Conservation (phyloP, 2,888 invertebrate genomes). For the Blera fallax region DNA sequence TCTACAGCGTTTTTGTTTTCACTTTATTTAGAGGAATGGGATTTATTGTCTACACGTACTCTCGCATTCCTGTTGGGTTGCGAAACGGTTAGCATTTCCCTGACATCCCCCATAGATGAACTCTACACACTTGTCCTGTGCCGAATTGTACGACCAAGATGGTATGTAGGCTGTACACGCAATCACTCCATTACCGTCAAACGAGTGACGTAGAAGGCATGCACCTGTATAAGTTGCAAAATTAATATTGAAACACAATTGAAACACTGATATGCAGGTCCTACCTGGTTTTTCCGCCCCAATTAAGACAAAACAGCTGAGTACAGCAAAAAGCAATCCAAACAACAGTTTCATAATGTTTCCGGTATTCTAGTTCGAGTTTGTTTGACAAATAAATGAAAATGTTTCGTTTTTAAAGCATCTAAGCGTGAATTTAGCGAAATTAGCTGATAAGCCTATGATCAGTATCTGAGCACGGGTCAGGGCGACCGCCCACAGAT, state of each 20-base stretch:
- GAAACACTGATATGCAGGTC: background rate
- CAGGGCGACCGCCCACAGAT: background rate
- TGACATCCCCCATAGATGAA: slow-evolving; percentile 90
- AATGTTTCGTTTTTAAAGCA: background rate
- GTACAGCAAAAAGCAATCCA: slow-evolving; percentile 22
- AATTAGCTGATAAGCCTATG: background rate
- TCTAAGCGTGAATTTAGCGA: background rate
- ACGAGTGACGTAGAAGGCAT: slow-evolving; percentile 18
- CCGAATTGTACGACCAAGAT: slow-evolving; percentile 87
- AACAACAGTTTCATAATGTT: slow-evolving; percentile 40
- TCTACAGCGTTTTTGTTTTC: background rate
- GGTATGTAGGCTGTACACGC: slow-evolving; percentile 82
- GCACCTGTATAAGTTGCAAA: background rate
- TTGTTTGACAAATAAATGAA: slow-evolving; percentile 10
- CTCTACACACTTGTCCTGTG: slow-evolving; percentile 86
- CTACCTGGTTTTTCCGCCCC: slow-evolving; percentile 35
- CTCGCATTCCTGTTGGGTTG: slow-evolving; percentile 85
- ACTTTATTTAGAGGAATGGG: background rate
- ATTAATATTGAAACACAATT: background rate
- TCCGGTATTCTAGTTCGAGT: slow-evolving; percentile 13
- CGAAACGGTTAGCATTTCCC: slow-evolving; percentile 92
- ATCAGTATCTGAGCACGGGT: slow-evolving; percentile 1
- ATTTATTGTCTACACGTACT: slow-evolving; percentile 81
- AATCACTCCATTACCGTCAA: slow-evolving; percentile 23
- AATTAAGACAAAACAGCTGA: slow-evolving; percentile 21